Evolutionary conservation across 2,797 vertebrate genomes (phyloP), one percentile per base, ranked within the genome.

Genomic region (Decapterus maruadsi): DNA sequence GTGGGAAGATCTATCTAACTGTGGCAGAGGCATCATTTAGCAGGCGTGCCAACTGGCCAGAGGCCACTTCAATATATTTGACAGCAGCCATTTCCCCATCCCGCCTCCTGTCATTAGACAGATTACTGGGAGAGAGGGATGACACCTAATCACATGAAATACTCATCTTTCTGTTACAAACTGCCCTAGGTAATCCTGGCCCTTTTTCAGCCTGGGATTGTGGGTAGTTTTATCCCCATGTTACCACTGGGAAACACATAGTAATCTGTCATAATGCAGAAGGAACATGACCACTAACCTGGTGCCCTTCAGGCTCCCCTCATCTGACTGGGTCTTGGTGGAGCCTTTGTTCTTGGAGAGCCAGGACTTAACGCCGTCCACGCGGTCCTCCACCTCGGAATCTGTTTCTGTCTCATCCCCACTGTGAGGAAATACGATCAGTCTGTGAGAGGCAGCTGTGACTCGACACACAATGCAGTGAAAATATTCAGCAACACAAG

Each of bases 291-390:
- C 46, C 29, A 94, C 97, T 93, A 74, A 99, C 98, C 98, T 99
- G 90, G 96, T 93, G 87, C 95, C 95, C 93, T 98, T 99, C 75
- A 97, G 93, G 90, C 95, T 97, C 75, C 96, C 95, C 0, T 99
- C 98, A 2, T 99, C 98, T 0, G 96, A 95, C 81, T 95, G 92
- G 0, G 96, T 94, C 93, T 98, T 99, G 77, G 94, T 92, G 61
- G 96, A 96, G 82, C 96, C 96, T 92, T 99, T 99, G 94, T 96
- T 99, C 94, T 97, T 99, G 0, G 97, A 99, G 63, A 99, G 94
- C 97, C 97, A 98, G 11, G 97, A 98, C 90, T 99, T 99, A 80
- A 99, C 97, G 19, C 97, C 97, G 0, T 99, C 98, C 65, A 99
- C 98, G 0, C 98, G 97, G 63, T 99, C 97, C 87, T 99, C 98